Evolutionary conservation across 2,888 invertebrate species (phyloP).

Genomic region (Lithophane socia): DNA sequence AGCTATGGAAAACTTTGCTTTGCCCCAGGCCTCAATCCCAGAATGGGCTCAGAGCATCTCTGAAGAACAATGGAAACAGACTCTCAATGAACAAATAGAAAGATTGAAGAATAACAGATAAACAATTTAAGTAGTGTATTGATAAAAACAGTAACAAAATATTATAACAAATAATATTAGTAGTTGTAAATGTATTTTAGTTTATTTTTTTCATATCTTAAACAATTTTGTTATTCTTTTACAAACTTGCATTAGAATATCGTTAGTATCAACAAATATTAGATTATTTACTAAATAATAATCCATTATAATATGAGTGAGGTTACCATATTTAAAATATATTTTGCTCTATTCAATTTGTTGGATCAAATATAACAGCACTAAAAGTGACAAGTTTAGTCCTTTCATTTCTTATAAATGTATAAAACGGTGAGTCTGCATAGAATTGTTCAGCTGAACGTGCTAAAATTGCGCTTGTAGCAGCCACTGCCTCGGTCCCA

Average conservation of each 20-base stretch:
- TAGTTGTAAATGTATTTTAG: conserved; percentile 37
- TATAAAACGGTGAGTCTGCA: conserved; percentile 93
- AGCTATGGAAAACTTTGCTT: conserved; percentile 92
- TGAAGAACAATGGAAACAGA: conserved; percentile 93
- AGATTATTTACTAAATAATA: not conserved
- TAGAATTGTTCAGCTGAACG: conserved; percentile 87
- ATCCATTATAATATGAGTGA: not conserved
- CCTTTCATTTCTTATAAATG: conserved; percentile 93
- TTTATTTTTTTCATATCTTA: conserved; percentile 39
- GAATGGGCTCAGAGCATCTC: conserved; percentile 93
- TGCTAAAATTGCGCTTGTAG: conserved; percentile 90
- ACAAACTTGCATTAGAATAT: not conserved
- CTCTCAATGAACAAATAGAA: conserved; percentile 91
- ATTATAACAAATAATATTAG: conserved; percentile 23
- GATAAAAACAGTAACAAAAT: conserved; percentile 29
- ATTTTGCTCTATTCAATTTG: conserved; percentile 50
- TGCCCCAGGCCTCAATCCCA: conserved; percentile 92
- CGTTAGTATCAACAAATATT: not conserved
- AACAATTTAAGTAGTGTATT: conserved; percentile 37
- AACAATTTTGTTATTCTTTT: conserved; percentile 22
- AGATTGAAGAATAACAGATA: conserved; percentile 81
- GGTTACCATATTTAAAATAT: not conserved
- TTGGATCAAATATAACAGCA: conserved; percentile 92
- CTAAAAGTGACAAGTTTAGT: conserved; percentile 93
- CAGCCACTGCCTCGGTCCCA: conserved; percentile 93